phyloP scores from a whole-genome alignment of 2,888 invertebrate genomes.

The Drosophila subsilvestris region DNA sequence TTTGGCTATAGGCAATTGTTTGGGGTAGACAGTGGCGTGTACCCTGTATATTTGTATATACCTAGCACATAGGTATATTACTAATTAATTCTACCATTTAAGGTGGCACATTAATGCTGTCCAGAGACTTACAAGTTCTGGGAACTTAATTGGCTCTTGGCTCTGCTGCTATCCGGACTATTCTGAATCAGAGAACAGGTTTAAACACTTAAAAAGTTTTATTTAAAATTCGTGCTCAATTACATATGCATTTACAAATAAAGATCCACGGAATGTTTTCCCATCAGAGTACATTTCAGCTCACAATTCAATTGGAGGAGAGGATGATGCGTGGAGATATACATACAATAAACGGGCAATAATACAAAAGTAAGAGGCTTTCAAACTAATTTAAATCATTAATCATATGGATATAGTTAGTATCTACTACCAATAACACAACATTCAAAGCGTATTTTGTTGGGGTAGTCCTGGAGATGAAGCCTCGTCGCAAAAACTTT shows the following conservation, averaged over 20 bases:
- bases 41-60: neutral
- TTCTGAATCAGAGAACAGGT: neutral
- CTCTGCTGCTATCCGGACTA: neutral
- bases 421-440: conserved; percentile 49
- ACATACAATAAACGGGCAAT: conserved; percentile 40
- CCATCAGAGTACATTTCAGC: neutral
- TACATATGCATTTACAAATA: conserved; percentile 35
- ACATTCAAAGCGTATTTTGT: conserved; percentile 47
- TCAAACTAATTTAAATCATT: conserved; percentile 9
- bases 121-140: neutral
- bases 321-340: conserved; percentile 6
- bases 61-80: neutral
- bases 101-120: neutral
- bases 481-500: conserved; percentile 19
- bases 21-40: neutral
- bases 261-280: conserved; percentile 69
- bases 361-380: conserved; percentile 19
- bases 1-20: too few relatives aligned
- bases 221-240: conserved; percentile 65
- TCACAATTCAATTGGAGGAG: conserved; percentile 38
- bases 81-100: neutral
- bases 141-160: too few relatives aligned
- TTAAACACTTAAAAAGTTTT: conserved; percentile 52
- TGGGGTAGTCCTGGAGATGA: conserved; percentile 26
- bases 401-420: conserved; percentile 39